These are phyloP conservation scores for Narcine bancroftii DNA, from an alignment of 2,113 vertebrate genomes.

Conservation along the genomic window DNA sequence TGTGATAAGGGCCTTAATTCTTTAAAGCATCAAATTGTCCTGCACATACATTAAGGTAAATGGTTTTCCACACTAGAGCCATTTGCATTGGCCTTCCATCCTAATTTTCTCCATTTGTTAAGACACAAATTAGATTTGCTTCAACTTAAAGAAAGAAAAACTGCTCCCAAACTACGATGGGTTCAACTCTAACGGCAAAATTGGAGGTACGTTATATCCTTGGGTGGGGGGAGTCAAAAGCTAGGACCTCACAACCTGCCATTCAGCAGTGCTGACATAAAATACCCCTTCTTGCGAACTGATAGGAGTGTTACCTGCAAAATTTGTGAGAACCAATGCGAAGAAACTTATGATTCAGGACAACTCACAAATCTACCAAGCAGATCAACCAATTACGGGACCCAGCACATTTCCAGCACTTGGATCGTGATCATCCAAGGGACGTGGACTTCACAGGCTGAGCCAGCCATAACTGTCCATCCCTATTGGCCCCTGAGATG, in stretches of 20 bases:
- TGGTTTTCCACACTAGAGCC: slow-evolving; percentile 10
- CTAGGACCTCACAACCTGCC: too few species aligned
- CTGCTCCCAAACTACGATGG: too few species aligned
- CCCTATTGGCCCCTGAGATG: too few species aligned
- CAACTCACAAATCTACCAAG: too few species aligned
- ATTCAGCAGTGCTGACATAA: neutral
- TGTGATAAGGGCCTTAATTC: slow-evolving; percentile 36
- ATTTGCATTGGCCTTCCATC: neutral
- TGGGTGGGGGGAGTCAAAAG: neutral
- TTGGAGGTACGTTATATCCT: neutral
- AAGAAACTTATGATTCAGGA: too few species aligned
- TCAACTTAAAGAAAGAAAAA: neutral
- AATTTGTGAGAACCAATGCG: too few species aligned
- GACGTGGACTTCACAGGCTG: too few species aligned
- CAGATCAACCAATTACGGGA: too few species aligned
- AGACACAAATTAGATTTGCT: neutral
- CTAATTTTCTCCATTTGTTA: neutral
- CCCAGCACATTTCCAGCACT: too few species aligned
- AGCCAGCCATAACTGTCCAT: too few species aligned
- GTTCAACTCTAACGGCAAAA: neutral
- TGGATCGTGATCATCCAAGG: too few species aligned
- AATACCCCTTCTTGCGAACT: neutral
- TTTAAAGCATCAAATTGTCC: slow-evolving; percentile 35
- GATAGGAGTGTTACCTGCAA: too few species aligned
- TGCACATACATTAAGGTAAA: slow-evolving; percentile 27